Percentiles rank a stretch among this genome's conserved stretches.
These are phyloP conservation scores for Stenotaenia linearis DNA, from an alignment of 2,888 invertebrate species.

Conservation along the genomic window DNA sequence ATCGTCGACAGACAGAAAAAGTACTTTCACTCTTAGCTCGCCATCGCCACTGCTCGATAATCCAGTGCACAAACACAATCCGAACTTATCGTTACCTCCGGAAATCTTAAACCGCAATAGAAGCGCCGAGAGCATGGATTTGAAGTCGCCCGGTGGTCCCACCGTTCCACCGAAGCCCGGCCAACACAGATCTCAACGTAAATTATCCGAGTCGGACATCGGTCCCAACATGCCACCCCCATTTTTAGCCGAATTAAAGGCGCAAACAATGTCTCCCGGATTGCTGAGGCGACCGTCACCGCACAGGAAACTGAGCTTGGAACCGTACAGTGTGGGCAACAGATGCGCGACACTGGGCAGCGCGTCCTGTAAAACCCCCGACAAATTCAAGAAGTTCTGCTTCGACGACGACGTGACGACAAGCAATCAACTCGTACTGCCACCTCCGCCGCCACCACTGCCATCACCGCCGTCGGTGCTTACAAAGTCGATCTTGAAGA, in stretches of 20 bases:
- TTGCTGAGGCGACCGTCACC: conserved; percentile 7
- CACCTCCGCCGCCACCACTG: conserved; percentile 38
- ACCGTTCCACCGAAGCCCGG: conserved; percentile 37
- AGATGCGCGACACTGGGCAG: background rate
- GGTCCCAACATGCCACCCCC: conserved; percentile 36
- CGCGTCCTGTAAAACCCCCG: background rate
- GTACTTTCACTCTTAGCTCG: conserved; percentile 33
- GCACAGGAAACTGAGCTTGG: background rate
- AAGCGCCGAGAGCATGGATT: background rate
- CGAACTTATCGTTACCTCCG: conserved; percentile 36
- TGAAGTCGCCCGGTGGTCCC: conserved; percentile 34
- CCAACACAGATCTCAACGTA: conserved; percentile 34
- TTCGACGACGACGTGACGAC: conserved; percentile 36
- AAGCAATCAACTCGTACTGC: conserved; percentile 37
- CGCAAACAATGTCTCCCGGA: conserved; percentile 33
- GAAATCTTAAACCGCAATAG: background rate
- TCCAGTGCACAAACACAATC: conserved; percentile 37
- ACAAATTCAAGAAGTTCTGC: conserved; percentile 29
- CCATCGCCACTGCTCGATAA: conserved; percentile 29
- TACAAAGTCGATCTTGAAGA: conserved; percentile 13
- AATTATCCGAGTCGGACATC: conserved; percentile 38
- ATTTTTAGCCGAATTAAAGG: conserved; percentile 39
- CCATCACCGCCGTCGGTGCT: conserved; percentile 36
- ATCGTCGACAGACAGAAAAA: conserved; percentile 28
- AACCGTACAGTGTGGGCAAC: conserved; percentile 13